Base-by-base conservation (phyloP, 2,113 vertebrate genomes). In the Scophthalmus maximus region DNA sequence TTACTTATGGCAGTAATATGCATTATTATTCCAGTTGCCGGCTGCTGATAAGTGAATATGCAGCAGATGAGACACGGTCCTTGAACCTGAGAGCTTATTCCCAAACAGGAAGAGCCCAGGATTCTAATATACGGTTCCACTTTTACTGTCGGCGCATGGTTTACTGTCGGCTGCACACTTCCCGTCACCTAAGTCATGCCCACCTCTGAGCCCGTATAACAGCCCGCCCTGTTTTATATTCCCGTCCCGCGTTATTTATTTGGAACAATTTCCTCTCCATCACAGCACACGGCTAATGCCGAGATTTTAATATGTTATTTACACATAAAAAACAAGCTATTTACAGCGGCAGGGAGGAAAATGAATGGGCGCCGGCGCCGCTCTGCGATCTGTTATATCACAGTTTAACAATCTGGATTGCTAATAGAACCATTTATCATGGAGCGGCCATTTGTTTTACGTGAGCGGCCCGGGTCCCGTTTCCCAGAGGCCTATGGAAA, bases 401-500 rank as follows among this genome's bases (percentile, higher is more conserved):
- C 94, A 95, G 88, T 95, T 95, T 97, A 97, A 97, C 96, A 96
- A 98, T 99, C 97, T 97, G 96, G 96, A 94, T 94, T 93, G 95
- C 96, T 99, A 98, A 99, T 99, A 98, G 96, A 97, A 98, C 95
- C 96, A 98, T 99, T 98, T 96, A 96, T 99, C 97, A 99, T 75
- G 53, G 90, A 79, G 87, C 84, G 87, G 93, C 93, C 93, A 92
- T 94, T 95, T 95, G 85, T 94, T 95, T 94, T 94, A 92, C 91
- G 94, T 92, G 93, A 93, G 92, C 90, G 70, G 93, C 91, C 90
- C 90, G 87, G 94, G 95, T 94, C 94, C 91, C 73, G 86, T 65
- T n/a, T 90, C 94, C 91, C 93, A 95, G 93, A 94, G 95, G 94
- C 95, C 94, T 94, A 93, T 91, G 92, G 94, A 94, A 94, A 95